Evolutionary conservation across 2,797 vertebrate species (phyloP).

Genomic region (Tauraco hartlaubi): DNA sequence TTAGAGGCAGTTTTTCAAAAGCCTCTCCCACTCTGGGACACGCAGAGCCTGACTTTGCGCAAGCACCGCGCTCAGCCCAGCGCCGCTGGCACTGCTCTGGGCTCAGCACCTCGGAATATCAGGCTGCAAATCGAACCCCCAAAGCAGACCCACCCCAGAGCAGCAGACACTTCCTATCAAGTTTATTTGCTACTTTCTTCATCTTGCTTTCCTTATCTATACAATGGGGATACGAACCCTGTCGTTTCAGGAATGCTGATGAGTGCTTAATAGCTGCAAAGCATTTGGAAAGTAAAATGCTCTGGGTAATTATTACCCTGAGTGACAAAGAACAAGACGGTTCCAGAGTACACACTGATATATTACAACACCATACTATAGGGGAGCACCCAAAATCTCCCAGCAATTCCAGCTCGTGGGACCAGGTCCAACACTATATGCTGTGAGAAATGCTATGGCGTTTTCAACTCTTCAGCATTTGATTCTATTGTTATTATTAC

Average conservation of each 20-base stretch:
- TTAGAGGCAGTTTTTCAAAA: background rate
- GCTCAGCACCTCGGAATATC: fast-evolving
- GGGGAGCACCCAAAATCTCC: background rate
- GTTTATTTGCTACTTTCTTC: background rate
- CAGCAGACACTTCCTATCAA: background rate
- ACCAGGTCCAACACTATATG: background rate
- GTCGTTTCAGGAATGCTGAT: background rate
- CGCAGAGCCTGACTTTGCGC: fast-evolving
- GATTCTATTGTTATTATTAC: background rate
- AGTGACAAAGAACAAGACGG: background rate
- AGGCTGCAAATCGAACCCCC: background rate
- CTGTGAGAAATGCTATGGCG: background rate
- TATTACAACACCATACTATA: background rate
- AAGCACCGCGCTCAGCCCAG: background rate
- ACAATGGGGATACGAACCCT: background rate
- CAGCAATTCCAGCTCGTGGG: background rate
- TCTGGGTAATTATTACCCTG: background rate
- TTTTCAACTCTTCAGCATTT: background rate
- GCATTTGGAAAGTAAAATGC: background rate
- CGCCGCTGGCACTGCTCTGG: background rate
- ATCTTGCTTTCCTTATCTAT: background rate
- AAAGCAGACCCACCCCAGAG: background rate
- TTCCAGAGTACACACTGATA: background rate
- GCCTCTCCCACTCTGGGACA: background rate
- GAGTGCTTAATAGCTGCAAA: conserved; percentile 1